Evolutionary conservation across 2,797 vertebrate genomes (phyloP).

Genomic region (Orestias chungarensis): DNA sequence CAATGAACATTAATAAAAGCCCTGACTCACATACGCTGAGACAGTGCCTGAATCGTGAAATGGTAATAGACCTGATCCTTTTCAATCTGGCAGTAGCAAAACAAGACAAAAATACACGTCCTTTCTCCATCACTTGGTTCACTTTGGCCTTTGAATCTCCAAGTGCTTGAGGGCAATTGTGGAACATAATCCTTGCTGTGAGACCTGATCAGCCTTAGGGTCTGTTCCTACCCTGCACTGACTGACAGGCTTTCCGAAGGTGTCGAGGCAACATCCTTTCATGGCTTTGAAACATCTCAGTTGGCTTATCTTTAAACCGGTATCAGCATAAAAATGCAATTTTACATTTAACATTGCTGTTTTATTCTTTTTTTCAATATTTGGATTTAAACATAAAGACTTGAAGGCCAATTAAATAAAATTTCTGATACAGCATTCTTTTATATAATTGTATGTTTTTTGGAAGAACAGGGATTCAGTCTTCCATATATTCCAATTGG

Average conservation of each 20-base stretch:
- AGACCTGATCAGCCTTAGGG: background rate
- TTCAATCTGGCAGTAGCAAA: constrained; percentile 8
- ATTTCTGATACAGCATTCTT: background rate
- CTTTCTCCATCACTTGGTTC: background rate
- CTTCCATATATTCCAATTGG: no score
- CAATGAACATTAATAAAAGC: constrained; percentile 30
- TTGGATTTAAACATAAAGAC: background rate
- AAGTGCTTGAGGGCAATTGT: background rate
- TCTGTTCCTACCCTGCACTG: background rate
- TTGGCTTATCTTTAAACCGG: background rate
- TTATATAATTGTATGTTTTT: background rate
- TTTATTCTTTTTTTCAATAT: no score
- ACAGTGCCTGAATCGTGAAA: constrained; percentile 2
- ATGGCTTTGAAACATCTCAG: background rate
- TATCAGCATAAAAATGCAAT: no score
- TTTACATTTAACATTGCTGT: no score
- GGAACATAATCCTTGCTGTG: background rate
- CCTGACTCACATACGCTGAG: constrained; percentile 16
- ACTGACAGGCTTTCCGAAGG: background rate
- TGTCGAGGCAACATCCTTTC: background rate
- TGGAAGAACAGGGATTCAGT: background rate
- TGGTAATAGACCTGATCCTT: background rate
- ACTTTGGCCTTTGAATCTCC: background rate
- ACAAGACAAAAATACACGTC: background rate
- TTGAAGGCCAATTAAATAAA: background rate